Percentiles rank a stretch among this genome's conserved stretches.
Evolutionary conservation across 2,113 vertebrate genomes (phyloP).

Genomic region (Mesoclemmys tuberculata): DNA sequence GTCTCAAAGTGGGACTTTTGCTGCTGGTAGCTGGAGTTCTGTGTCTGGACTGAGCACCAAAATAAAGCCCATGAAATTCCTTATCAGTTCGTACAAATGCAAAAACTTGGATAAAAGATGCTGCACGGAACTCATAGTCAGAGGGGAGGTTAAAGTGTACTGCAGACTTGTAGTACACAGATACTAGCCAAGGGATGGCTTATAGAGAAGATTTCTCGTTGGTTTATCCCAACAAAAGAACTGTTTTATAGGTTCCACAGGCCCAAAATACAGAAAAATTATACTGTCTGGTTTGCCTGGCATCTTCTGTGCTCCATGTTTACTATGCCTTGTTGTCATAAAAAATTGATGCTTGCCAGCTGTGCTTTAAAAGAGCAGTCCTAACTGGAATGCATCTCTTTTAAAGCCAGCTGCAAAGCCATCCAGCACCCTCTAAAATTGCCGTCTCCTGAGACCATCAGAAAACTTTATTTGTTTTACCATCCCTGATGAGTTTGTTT

Average conservation of each 20-base stretch:
- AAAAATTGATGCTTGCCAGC: not conserved
- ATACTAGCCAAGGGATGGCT: not conserved
- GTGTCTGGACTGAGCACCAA: not conserved
- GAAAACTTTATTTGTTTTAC: not conserved
- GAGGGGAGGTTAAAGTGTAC: not conserved
- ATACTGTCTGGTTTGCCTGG: not conserved
- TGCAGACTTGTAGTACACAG: not conserved
- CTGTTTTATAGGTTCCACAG: not conserved
- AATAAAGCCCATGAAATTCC: not conserved
- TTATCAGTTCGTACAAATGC: not conserved
- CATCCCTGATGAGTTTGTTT: not conserved
- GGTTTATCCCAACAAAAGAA: not conserved
- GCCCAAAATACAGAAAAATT: not conserved
- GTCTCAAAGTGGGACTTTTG: not conserved
- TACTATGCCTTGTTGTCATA: not conserved
- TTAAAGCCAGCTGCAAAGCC: not conserved
- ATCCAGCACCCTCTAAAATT: not conserved
- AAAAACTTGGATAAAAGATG: not conserved
- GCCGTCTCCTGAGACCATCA: fast-evolving
- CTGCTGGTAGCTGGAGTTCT: not conserved
- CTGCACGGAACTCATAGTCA: not conserved
- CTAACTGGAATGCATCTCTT: not conserved
- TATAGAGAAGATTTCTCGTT: not conserved
- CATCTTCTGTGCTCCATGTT: not conserved
- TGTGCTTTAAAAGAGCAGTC: not conserved